These are phyloP conservation scores for Silurus asotus DNA, from an alignment of 2,113 vertebrate genomes.

Conservation along the genomic window DNA sequence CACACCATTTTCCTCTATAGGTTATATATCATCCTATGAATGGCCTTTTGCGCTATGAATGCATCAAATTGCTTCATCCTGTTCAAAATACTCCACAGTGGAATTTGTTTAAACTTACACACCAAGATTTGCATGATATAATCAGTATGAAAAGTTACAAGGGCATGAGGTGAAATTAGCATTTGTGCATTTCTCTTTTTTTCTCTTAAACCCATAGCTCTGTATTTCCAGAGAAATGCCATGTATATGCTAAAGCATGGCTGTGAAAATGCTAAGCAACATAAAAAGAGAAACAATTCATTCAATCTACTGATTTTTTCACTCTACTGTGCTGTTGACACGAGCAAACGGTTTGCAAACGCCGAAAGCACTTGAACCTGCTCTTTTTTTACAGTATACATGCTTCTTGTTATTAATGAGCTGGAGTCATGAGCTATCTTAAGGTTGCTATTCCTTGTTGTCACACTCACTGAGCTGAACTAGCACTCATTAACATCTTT, in stretches of 20 bases:
- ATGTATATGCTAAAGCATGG: not conserved
- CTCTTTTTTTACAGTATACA: not conserved
- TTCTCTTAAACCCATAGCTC: not conserved
- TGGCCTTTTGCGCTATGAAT: not conserved
- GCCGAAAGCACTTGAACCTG: not conserved
- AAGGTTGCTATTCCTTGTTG: conserved; percentile 16
- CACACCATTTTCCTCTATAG: not conserved
- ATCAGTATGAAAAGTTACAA: not conserved
- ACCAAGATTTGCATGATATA: not conserved
- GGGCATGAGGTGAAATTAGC: not conserved
- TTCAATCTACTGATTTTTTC: not conserved
- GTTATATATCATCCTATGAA: not conserved
- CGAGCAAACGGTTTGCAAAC: not conserved
- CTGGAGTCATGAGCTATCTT: conserved; percentile 1
- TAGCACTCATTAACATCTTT: conserved; percentile 24
- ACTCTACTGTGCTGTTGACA: not conserved
- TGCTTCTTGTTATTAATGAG: not conserved
- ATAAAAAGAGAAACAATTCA: not conserved
- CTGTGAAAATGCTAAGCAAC: not conserved
- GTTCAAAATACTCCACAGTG: not conserved
- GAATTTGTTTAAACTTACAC: too few relatives aligned
- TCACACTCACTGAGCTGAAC: conserved; percentile 12
- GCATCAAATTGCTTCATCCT: not conserved
- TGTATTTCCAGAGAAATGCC: not conserved
- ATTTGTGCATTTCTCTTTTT: not conserved